Evolutionary conservation across 23 tunicate genomes (phyloP).

Genomic region (Halocynthia roretzi): DNA sequence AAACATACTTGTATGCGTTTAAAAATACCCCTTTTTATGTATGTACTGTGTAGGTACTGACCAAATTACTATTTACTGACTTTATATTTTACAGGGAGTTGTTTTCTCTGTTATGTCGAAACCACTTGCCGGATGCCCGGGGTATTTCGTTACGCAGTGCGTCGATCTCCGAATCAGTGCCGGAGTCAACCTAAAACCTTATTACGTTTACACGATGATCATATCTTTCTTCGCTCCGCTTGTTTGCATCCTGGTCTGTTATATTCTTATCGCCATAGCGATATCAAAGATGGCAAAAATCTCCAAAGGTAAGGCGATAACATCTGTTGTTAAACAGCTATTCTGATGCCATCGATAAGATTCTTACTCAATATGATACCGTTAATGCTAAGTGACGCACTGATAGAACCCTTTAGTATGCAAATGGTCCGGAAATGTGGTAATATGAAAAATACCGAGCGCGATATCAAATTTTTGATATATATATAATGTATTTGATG

Average conservation of each 20-base stretch:
- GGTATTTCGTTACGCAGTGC: slow-evolving; percentile 56
- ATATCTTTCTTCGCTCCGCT: slow-evolving; percentile 76
- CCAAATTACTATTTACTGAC: too few species aligned
- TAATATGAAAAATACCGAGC: too few species aligned
- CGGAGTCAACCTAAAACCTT: background rate
- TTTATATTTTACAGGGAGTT: slow-evolving; percentile 12
- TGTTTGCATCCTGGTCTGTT: slow-evolving; percentile 57
- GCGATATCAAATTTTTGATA: too few species aligned
- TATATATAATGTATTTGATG: too few species aligned
- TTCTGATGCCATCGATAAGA: too few species aligned
- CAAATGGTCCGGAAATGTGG: too few species aligned
- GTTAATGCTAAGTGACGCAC: too few species aligned
- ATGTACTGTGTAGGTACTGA: too few species aligned
- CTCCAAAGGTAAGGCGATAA: slow-evolving; percentile 35
- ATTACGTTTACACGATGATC: slow-evolving; percentile 53
- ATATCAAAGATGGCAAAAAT: slow-evolving; percentile 62
- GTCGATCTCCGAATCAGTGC: slow-evolving; percentile 31
- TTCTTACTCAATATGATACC: too few species aligned
- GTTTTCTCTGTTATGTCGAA: slow-evolving; percentile 35
- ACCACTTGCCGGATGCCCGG: slow-evolving; percentile 49
- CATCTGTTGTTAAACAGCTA: too few species aligned
- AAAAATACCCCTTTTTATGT: background rate
- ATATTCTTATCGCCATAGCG: slow-evolving; percentile 46
- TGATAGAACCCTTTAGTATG: too few species aligned
- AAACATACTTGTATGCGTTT: background rate